phyloP scores from a whole-genome alignment of 92 coral and sea anemone species.

The Actinostola sp. region DNA sequence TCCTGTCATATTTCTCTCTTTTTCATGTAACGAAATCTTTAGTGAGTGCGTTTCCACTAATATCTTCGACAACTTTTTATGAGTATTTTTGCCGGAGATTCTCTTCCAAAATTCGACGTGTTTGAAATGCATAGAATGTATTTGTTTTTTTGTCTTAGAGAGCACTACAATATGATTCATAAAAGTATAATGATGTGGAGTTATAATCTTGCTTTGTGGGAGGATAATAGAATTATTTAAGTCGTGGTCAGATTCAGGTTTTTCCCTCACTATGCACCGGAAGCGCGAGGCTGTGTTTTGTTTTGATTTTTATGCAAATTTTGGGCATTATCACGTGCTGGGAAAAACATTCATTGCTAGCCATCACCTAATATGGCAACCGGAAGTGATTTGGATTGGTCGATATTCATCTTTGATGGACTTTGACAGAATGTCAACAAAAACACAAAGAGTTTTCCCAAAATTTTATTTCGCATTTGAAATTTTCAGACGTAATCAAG shows the following conservation, averaged over 20 bases:
- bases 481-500: slow-evolving; percentile 14
- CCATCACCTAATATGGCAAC: slow-evolving; percentile 72
- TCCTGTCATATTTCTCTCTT: background rate
- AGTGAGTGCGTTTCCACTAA: background rate
- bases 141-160: background rate
- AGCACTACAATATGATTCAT: background rate
- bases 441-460: slow-evolving; percentile 91
- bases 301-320: slow-evolving; percentile 37
- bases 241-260: slow-evolving; percentile 22
- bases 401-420: slow-evolving; percentile 68
- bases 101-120: background rate
- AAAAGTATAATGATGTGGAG: slow-evolving; percentile 1
- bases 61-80: background rate
- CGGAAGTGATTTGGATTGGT: slow-evolving; percentile 75
- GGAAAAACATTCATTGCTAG: slow-evolving; percentile 1
- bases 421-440: slow-evolving; percentile 96
- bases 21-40: background rate
- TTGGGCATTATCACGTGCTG: slow-evolving; percentile 32
- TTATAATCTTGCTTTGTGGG: background rate
- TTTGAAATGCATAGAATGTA: background rate
- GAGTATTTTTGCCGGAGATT: background rate
- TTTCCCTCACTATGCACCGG: slow-evolving; percentile 35
- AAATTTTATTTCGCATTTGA: slow-evolving; percentile 54
- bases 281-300: background rate
- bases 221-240: background rate